Evolutionary conservation across 1,140 invertebrate genomes (phyloP), one percentile per base, ranked within the genome.

Genomic region (Drosophila ficusphila): DNA sequence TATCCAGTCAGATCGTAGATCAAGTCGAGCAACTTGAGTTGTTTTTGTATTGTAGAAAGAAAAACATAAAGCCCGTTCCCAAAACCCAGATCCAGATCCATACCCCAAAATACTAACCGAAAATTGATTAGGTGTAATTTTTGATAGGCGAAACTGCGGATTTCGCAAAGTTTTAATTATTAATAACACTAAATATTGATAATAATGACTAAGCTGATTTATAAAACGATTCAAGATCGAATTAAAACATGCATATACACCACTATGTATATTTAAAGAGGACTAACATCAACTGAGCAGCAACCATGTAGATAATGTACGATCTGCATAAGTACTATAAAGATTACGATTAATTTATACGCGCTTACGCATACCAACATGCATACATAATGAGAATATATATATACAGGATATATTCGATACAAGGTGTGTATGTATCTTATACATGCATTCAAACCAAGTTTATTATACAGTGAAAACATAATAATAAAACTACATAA

Each of bases 261-360:
- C 47, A 41, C 23, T 47, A 49, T 73, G 65, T 79, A 69, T 70
- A 58, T 70, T 65, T 42, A 67, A 48, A 12, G 33, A 62, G 61
- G 57, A 65, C 56, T 65, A 62, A 62, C 41, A 83, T 74, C 53
- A 78, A 83, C 79, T 83, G 79, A 82, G 61, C 44, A 65, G 64
- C 57, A 78, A 78, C 67, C 51, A 71, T 83, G 79, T 83, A 85
- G 79, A 83, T 85, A 79, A 75, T 85, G 68, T 85, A 85, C 58
- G 70, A 83, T 83, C 79, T 83, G 61, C 79, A 83, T 74, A 72
- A 78, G 53, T 78, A 79, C 47, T 74, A 52, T 52, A 72, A 61
- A 46, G 54, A 72, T 69, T 75, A 83, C 68, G 46, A 71, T 78
- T 83, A 78, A 83, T 78, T 83, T 83, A 71, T 75, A 83, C 79